phyloP scores from a whole-genome alignment of 2,113 vertebrate species.

The Lophotis ruficrista region DNA sequence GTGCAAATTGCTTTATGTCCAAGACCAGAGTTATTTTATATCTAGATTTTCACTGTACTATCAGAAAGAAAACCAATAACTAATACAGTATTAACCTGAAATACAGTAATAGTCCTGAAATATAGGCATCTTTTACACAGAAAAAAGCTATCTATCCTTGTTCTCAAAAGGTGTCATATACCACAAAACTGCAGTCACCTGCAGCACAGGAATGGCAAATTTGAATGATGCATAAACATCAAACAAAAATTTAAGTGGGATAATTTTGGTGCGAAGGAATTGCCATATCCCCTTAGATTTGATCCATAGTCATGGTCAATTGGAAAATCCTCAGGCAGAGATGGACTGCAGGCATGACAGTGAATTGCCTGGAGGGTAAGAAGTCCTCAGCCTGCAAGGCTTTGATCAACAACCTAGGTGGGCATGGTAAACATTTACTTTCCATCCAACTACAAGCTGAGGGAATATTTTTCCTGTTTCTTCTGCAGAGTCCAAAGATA shows the following conservation, averaged over 20 bases:
- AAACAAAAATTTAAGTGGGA: not conserved
- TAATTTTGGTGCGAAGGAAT: not conserved
- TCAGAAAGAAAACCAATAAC: not conserved
- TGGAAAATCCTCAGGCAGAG: not conserved
- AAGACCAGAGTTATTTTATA: not conserved
- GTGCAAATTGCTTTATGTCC: not conserved
- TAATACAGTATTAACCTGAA: not conserved
- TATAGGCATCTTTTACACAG: not conserved
- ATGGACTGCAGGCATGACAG: not conserved
- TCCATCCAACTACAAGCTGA: not conserved
- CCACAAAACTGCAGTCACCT: not conserved
- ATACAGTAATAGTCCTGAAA: not conserved
- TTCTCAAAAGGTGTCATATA: not conserved
- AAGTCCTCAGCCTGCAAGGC: not conserved
- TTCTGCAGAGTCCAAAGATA: not conserved
- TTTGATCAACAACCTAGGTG: not conserved
- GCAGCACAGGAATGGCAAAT: not conserved
- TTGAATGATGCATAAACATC: not conserved
- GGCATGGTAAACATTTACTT: not conserved
- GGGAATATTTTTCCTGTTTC: not conserved
- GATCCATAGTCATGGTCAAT: not conserved
- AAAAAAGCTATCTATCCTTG: not conserved
- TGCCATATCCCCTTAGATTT: not conserved
- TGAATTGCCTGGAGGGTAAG: not conserved
- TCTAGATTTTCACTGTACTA: not conserved